Base-by-base conservation (phyloP, 2,888 invertebrate species). In the Macrophya alboannulata region DNA sequence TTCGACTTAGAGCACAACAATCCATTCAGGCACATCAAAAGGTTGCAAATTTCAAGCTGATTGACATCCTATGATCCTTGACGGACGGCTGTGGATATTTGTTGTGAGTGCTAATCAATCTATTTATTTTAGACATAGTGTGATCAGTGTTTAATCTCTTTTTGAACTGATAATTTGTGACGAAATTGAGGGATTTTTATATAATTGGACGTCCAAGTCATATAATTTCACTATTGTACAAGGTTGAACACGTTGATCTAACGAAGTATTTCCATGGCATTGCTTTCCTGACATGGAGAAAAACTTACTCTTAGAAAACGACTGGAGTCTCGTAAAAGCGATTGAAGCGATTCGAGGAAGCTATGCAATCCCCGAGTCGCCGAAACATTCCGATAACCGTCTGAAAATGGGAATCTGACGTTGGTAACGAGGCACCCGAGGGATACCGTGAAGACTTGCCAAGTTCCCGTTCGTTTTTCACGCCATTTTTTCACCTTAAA, bases 301-400 rank as follows among this genome's bases (percentile, higher is more conserved):
- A 48, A 65, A 83, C 31, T 48, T 10, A 83, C 45, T 62, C 65
- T 68, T 43, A 48, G 68, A 51, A 68, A 17, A 25, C 9, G 25
- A 81, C 62, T n/a, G n/a, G 40, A 77, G 77, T 77, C 37, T 81
- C 40, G 81, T 43, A 62, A 81, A 81, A 81, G 62, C 81, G 45
- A 68, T 45, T 83, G 45, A 21, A 71, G 48, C 83, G 81, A n/a
- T 79, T 79, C 79, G 55, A 40, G 17, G 79, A 79, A 79, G 79
- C 79, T 79, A 59, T 79, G 43, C 59, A 62, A 79, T 79, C 68
- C 68, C 68, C 82, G 82, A 83, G 82, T 68, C 68, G 31, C 82
- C 82, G 82, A 83, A 83, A 68, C 82, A 83, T 83, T 83, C 82
- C 82, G 68, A 83, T 68, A 83, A 83, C 37, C 45, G 82, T 83